Evolutionary conservation across 2,797 vertebrate species (phyloP), one percentile per base, ranked within the genome.

Genomic region (Apogon hyalosoma): DNA sequence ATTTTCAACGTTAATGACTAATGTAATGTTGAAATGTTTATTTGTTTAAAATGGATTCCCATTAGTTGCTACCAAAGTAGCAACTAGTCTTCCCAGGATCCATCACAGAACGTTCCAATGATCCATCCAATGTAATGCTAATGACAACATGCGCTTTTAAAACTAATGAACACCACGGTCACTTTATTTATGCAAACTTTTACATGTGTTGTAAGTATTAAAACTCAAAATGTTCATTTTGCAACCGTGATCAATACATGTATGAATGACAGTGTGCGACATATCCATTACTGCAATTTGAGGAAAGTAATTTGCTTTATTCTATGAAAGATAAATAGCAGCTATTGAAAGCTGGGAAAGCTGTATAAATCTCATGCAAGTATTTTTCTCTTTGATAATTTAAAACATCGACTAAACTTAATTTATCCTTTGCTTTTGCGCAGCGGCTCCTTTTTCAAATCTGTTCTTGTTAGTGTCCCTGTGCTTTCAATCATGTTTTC

Each of bases 341-440:
- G 59, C 63, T 18, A 48, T 54, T 65, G 41, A 48, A 62, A 47
- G 55, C 73, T 68, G 60, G 67, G 12, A 75, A 69, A 68, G 47
- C 19, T 13, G 63, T 59, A 57, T 80, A 58, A 38, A 55, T 69
- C 50, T n/a, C n/a, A n/a, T 67, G 65, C 38, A 41, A 66, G 52
- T 15, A n/a, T 62, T 82, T 72, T 63, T 74, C 64, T 73, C 11
- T 45, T 41, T 51, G 59, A 56, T 21, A 56, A 43, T 67, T 74
- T 59, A 75, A 77, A 49, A 4, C 46, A 73, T 71, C 6, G 19
- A 63, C 58, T 14, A 54, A 60, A 42, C 62, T 62, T 70, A 54
- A 45, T 71, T 52, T 45, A 36, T 33, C 38, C 52, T 63, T 63
- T 36, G 40, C 56, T 62, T 53, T 46, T 3, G 7, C 13, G 13